Percentiles rank a stretch among this genome's conserved stretches.
Conservation (phyloP, 2,113 vertebrate genomes). For the Misgurnus anguillicaudatus region DNA sequence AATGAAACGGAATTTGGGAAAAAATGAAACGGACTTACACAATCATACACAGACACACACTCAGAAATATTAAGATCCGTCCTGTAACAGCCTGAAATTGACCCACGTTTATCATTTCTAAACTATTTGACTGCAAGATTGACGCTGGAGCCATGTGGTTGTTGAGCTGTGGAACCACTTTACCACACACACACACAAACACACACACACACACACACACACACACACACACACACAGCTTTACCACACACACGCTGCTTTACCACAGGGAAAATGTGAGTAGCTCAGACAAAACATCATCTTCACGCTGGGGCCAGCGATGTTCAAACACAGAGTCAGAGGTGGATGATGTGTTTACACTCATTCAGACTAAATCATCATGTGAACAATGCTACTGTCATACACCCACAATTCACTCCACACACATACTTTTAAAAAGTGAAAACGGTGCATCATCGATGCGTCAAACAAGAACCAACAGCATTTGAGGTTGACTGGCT, state of each 20-base stretch:
- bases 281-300: slow-evolving; percentile 28
- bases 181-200: slow-evolving; percentile 22
- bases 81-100: slow-evolving; percentile 28
- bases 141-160: slow-evolving; percentile 41
- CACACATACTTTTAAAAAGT: neutral
- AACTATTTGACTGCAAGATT: slow-evolving; percentile 34
- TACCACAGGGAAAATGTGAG: slow-evolving; percentile 34
- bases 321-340: slow-evolving; percentile 15
- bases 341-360: slow-evolving; percentile 17
- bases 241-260: neutral
- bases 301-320: slow-evolving; percentile 9
- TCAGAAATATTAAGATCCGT: slow-evolving; percentile 15
- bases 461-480: no score
- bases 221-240: neutral
- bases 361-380: slow-evolving; percentile 32
- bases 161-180: slow-evolving; percentile 37
- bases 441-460: no score
- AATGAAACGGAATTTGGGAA: no score
- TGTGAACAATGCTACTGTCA: slow-evolving; percentile 14
- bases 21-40: no score
- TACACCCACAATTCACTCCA: slow-evolving; percentile 11
- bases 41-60: no score
- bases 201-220: slow-evolving; percentile 5
- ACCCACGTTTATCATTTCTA: slow-evolving; percentile 38
- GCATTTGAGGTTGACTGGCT: no score